These are phyloP conservation scores for Byasa hedistus DNA, from an alignment of 2,888 invertebrate species.

Conservation along the genomic window DNA sequence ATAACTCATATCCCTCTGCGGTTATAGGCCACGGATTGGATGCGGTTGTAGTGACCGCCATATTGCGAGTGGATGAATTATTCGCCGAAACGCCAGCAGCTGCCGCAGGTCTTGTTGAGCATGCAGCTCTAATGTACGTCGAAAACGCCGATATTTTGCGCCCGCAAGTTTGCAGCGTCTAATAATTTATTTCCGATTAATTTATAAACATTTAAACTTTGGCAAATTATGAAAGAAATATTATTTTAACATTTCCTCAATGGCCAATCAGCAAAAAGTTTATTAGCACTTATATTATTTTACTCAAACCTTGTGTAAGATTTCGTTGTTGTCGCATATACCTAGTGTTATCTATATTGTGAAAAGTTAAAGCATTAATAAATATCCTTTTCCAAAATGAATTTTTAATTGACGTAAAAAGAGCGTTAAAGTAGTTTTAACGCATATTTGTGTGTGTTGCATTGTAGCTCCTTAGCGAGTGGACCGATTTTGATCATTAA, in stretches of 20 bases:
- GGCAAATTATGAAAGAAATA: background rate
- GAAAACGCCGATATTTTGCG: conserved; percentile 52
- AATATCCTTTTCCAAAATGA: background rate
- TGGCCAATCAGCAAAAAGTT: background rate
- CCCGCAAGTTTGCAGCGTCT: conserved; percentile 56
- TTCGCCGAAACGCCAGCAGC: conserved; percentile 50
- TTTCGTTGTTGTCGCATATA: background rate
- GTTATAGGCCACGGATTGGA: conserved; percentile 90
- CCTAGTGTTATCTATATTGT: background rate
- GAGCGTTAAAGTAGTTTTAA: background rate
- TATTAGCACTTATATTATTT: background rate
- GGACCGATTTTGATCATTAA: too few species aligned
- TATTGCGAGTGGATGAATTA: conserved; percentile 67
- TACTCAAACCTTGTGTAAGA: background rate
- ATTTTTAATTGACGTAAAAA: background rate
- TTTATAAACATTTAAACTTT: background rate
- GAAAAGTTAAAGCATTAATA: background rate
- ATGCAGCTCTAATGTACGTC: conserved; percentile 67
- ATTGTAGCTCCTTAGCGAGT: too few species aligned
- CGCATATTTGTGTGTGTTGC: background rate
- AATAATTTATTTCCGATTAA: conserved; percentile 26
- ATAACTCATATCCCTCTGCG: conserved; percentile 94
- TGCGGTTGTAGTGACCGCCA: conserved; percentile 58
- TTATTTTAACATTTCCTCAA: background rate
- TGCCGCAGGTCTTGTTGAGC: conserved; percentile 54